These are phyloP conservation scores for Prochilodus magdalenae DNA, from an alignment of 2,113 vertebrate genomes.

Conservation along the genomic window DNA sequence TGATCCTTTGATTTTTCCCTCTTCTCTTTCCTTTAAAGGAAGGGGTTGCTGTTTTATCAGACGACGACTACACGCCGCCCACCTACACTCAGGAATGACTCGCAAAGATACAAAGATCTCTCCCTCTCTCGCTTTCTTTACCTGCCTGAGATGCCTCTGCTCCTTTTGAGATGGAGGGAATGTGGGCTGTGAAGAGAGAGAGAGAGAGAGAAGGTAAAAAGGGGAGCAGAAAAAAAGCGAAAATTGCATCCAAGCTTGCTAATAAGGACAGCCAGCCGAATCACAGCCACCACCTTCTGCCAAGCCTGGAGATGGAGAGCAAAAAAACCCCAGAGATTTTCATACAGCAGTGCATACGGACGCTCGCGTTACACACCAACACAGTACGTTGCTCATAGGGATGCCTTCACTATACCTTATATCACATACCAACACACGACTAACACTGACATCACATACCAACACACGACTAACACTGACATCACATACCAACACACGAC, in stretches of 20 bases:
- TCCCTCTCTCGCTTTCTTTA: conserved; percentile 1
- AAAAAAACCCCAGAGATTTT: background rate
- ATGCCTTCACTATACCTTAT: too few species aligned
- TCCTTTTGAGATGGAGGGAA: conserved; percentile 36
- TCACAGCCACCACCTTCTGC: conserved; percentile 30
- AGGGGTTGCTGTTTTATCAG: conserved; percentile 43
- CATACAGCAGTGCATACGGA: background rate
- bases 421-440: background rate
- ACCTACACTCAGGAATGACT: background rate
- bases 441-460: background rate
- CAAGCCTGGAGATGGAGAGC: conserved; percentile 12
- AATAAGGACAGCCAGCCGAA: conserved; percentile 26
- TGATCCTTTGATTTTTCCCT: conserved; percentile 7
- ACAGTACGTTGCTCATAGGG: too few species aligned
- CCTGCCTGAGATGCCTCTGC: conserved; percentile 28
- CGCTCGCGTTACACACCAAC: background rate
- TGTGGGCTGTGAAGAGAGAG: conserved; percentile 20
- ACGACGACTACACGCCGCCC: conserved; percentile 8
- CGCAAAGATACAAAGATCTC: background rate
- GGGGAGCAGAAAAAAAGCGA: conserved; percentile 11
- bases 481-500: background rate
- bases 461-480: background rate
- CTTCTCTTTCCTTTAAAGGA: conserved; percentile 46
- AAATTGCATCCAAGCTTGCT: conserved; percentile 21
- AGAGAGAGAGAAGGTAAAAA: background rate